Conservation (phyloP, 2,113 vertebrate genomes). For the Periophthalmodon schlosseri region DNA sequence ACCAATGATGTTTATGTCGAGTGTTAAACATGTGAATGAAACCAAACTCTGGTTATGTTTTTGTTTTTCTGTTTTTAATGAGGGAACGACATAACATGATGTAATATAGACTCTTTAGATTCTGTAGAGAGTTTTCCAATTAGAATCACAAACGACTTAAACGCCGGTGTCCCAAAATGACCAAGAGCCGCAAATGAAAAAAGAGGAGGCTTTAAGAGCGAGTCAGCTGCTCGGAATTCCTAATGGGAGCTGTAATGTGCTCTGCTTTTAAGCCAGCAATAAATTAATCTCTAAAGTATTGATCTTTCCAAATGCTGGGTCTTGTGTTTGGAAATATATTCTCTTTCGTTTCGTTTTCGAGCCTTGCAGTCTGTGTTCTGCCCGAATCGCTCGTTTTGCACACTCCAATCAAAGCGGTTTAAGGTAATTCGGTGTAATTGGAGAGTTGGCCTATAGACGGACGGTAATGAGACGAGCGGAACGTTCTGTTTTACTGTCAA, state of each 20-base stretch:
- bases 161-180: slow-evolving; percentile 7
- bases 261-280: slow-evolving; percentile 22
- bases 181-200: slow-evolving; percentile 5
- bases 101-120: too few relatives aligned
- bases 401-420: slow-evolving; percentile 15
- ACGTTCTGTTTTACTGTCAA: neutral
- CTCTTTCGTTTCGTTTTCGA: slow-evolving; percentile 18
- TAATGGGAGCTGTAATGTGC: slow-evolving; percentile 17
- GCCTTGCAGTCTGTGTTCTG: slow-evolving; percentile 13
- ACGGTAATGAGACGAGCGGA: too few relatives aligned
- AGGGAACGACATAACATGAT: too few relatives aligned
- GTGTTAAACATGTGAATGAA: too few relatives aligned
- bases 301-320: slow-evolving; percentile 25
- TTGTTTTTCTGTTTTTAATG: too few relatives aligned
- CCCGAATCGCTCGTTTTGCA: slow-evolving; percentile 8
- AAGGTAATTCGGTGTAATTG: neutral
- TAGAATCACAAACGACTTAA: neutral
- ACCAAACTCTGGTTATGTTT: too few relatives aligned
- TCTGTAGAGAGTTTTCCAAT: neutral
- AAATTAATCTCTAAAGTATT: slow-evolving; percentile 27
- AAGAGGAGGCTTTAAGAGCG: slow-evolving; percentile 15
- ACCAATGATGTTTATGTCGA: too few relatives aligned
- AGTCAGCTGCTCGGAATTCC: slow-evolving; percentile 25
- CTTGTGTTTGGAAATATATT: slow-evolving; percentile 35
- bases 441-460: neutral